A percentile compares a stretch with the other conserved stretches of the same genome.
These are phyloP conservation scores for Chaetogeoica ovagalla DNA, from an alignment of 2,888 invertebrate species.

Conservation along the genomic window DNA sequence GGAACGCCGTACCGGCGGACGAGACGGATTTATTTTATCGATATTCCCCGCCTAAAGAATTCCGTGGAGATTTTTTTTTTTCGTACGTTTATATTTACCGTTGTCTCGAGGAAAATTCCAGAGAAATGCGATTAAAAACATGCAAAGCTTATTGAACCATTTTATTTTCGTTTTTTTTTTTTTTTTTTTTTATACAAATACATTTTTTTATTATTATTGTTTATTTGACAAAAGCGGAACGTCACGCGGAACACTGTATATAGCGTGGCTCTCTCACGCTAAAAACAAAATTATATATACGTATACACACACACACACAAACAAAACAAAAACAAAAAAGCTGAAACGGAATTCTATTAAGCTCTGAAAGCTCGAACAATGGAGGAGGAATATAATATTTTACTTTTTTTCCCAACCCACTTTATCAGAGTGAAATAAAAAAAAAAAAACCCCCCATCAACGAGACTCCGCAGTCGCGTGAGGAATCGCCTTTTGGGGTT, in stretches of 20 bases:
- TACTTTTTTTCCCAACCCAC: conserved; percentile 45
- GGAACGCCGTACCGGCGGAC: conserved; percentile 5
- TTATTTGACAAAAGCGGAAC: conserved; percentile 52
- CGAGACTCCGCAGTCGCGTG: conserved; percentile 40
- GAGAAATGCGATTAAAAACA: conserved; percentile 49
- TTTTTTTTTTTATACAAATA: conserved; percentile 32
- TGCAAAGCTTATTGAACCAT: conserved; percentile 48
- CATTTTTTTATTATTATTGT: conserved; percentile 37
- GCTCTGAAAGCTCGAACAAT: conserved; percentile 51
- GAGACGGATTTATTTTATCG: neutral
- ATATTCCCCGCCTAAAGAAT: conserved; percentile 21
- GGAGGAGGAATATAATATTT: conserved; percentile 51
- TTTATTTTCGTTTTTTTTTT: conserved; percentile 30
- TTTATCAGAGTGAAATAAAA: conserved; percentile 44
- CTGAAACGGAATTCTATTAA: conserved; percentile 51
- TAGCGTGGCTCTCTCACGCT: conserved; percentile 35
- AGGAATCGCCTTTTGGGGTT: conserved; percentile 46
- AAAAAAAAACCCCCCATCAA: conserved; percentile 39
- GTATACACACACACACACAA: neutral
- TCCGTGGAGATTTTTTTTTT: conserved; percentile 17
- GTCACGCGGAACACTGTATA: conserved; percentile 33
- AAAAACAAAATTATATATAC: conserved; percentile 21
- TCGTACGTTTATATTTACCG: conserved; percentile 36
- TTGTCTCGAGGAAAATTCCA: neutral
- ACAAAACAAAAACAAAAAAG: conserved; percentile 43